Base-by-base conservation (phyloP, 2,888 invertebrate species). In the Ochropleura plecta region DNA sequence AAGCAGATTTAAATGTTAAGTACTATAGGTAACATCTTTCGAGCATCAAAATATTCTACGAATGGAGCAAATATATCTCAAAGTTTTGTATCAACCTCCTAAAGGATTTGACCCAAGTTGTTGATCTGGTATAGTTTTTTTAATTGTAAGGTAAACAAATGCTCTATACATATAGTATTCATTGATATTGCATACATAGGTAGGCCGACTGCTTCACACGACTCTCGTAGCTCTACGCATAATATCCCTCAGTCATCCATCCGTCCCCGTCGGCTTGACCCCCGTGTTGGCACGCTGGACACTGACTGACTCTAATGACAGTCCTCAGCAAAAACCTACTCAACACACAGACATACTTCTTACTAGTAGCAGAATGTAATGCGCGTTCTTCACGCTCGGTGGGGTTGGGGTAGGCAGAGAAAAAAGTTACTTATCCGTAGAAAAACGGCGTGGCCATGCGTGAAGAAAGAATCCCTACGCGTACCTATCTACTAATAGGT, bases 301-400 rank as follows among this genome's bases (percentile, higher is more conserved):
- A 30, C 60, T 40, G 65, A 12, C 70, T 49, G 44, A n/a, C 70
- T 30, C 20, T 72, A 77, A 66, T 70, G 59, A 59, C 59, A 70
- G 57, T 18, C 66, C 75, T 30, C 57, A 62, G 60, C 40, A 59
- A 76, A 68, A 73, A 71, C 10, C 51, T 44, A 40, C 67, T 79
- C 63, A 83, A 60, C 68, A 66, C 59, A 57, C 70, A 67, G 71
- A 71, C 57, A 49, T 64, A 62, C 68, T 76, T 83, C 76, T 70
- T 82, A 64, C 63, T 55, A 44, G 66, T 65, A 68, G 48, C 51
- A 60, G 55, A 57, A 51, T 75, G 66, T 63, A 67, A 79, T 70
- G 71, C 75, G 65, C 79, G 72, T 70, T 68, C 67, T 82, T 83
- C 77, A 82, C 73, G 84, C 77, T 82, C 44, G 46, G 65, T 40